A percentile compares a stretch with the other conserved stretches of the same genome.
Evolutionary conservation across 2,888 invertebrate genomes (phyloP).

Genomic region (Timandra comae): DNA sequence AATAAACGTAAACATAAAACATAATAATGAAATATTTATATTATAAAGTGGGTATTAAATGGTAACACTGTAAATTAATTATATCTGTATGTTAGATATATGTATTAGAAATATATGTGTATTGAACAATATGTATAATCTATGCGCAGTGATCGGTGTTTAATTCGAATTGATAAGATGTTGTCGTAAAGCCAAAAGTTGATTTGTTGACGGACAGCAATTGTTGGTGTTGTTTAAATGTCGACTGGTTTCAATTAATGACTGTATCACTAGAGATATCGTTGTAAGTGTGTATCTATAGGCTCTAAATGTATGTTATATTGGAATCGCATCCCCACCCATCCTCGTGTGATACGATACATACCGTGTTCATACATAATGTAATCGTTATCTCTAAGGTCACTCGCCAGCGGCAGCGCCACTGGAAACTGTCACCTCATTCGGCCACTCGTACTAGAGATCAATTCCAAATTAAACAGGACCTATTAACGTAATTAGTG

Average conservation of each 20-base stretch:
- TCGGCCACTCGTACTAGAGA: constrained; percentile 35
- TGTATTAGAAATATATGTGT: constrained; percentile 6
- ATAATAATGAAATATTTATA: not conserved
- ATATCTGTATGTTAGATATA: constrained; percentile 1
- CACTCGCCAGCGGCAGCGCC: too few species aligned
- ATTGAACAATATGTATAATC: constrained; percentile 4
- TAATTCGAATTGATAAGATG: too few species aligned
- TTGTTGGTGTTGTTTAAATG: too few species aligned
- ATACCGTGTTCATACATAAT: constrained; percentile 54
- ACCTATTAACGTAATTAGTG: constrained; percentile 64
- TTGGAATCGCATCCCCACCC: constrained; percentile 37
- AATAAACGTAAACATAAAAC: constrained; percentile 1
- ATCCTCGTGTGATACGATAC: constrained; percentile 59
- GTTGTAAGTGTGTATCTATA: constrained; percentile 35
- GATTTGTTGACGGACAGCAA: too few species aligned
- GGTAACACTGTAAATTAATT: constrained; percentile 8
- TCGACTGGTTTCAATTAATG: too few species aligned
- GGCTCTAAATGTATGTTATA: constrained; percentile 40
- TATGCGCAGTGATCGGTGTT: constrained; percentile 9
- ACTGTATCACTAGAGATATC: constrained; percentile 23
- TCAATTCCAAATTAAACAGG: constrained; percentile 53
- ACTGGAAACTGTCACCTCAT: constrained; percentile 35
- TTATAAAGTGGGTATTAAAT: constrained; percentile 3
- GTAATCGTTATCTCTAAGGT: constrained; percentile 38
- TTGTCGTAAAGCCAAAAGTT: too few species aligned